Conservation (phyloP, 2,888 invertebrate genomes). For the Drosophila neotestacea region DNA sequence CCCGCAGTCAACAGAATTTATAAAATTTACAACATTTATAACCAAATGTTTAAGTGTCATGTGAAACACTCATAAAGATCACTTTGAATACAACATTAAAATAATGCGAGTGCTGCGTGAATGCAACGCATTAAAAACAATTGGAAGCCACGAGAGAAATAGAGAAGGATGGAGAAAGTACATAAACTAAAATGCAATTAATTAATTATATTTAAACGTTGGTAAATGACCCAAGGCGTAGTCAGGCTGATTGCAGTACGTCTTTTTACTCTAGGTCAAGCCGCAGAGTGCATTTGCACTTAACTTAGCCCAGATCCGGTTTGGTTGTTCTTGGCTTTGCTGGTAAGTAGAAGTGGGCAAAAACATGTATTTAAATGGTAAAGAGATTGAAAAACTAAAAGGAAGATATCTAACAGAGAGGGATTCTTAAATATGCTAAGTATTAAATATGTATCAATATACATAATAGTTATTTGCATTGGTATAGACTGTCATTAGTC, state of each 20-base stretch:
- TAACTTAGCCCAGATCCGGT: conserved; percentile 16
- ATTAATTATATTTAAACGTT: conserved; percentile 61
- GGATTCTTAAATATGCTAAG: not conserved
- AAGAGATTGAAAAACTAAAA: not conserved
- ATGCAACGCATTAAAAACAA: conserved; percentile 53
- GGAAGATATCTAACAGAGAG: not conserved
- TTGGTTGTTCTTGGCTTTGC: conserved; percentile 12
- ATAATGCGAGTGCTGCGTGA: conserved; percentile 52
- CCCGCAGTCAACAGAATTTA: conserved; percentile 44
- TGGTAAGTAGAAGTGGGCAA: not conserved
- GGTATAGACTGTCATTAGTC: no score
- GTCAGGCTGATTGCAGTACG: not conserved
- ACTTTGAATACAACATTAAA: conserved; percentile 45
- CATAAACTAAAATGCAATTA: conserved; percentile 49
- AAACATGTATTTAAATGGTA: not conserved
- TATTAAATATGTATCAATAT: not conserved
- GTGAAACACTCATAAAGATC: conserved; percentile 66
- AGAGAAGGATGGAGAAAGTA: conserved; percentile 1
- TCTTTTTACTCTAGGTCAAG: conserved; percentile 1
- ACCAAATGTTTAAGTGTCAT: conserved; percentile 54
- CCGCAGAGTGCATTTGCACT: conserved; percentile 11
- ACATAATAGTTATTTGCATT: no score
- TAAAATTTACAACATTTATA: not conserved
- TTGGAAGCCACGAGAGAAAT: conserved; percentile 8
- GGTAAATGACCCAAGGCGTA: conserved; percentile 14